Percentiles rank a stretch among this genome's conserved stretches.
These are phyloP conservation scores for Fulica atra DNA, from an alignment of 2,113 vertebrate genomes.

Conservation along the genomic window DNA sequence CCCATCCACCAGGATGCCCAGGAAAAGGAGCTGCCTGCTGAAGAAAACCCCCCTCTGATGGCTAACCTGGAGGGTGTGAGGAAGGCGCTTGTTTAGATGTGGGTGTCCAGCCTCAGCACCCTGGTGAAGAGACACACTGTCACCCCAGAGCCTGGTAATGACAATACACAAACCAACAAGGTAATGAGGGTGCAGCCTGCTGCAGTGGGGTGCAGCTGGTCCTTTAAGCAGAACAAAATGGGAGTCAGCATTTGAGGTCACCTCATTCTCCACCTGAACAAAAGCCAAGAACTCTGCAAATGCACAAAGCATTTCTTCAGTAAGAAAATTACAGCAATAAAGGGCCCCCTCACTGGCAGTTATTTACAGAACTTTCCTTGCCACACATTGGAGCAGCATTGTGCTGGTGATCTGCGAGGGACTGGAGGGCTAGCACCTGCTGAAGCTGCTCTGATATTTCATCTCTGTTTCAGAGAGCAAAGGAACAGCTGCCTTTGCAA, in stretches of 20 bases:
- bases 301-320: not conserved
- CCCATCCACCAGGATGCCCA: not conserved
- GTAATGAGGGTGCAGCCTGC: not conserved
- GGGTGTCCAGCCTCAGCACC: not conserved
- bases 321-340: not conserved
- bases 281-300: not conserved
- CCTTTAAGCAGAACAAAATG: not conserved
- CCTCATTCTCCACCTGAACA: not conserved
- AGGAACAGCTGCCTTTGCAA: not conserved
- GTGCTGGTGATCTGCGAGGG: not conserved
- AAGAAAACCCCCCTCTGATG: not conserved
- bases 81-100: too few relatives aligned
- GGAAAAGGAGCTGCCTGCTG: not conserved
- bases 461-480: not conserved
- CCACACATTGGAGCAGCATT: not conserved
- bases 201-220: not conserved
- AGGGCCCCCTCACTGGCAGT: not conserved
- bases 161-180: too few relatives aligned
- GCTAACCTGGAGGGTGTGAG: not conserved
- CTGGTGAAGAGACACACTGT: too few relatives aligned
- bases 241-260: not conserved
- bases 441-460: not conserved
- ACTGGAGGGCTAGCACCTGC: not conserved
- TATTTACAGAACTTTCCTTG: not conserved
- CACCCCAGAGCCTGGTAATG: not conserved